phyloP scores from a whole-genome alignment of 1,140 invertebrate species.

The Drosophila subpulchrella region DNA sequence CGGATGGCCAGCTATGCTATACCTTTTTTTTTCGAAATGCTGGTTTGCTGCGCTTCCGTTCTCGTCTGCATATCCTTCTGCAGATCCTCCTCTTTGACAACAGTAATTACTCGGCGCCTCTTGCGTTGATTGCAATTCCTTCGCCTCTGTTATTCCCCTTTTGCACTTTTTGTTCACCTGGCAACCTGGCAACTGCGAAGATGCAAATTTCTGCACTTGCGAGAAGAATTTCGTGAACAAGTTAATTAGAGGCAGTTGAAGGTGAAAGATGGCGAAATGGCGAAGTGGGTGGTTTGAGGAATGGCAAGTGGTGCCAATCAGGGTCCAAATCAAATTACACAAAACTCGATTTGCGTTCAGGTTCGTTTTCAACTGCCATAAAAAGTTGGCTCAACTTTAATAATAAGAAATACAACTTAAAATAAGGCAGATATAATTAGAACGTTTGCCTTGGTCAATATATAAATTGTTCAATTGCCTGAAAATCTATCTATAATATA shows the following conservation, averaged over 20 bases:
- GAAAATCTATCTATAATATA: too few relatives aligned
- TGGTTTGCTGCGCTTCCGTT: slow-evolving; percentile 15
- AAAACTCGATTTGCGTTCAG: slow-evolving; percentile 9
- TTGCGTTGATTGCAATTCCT: slow-evolving; percentile 50
- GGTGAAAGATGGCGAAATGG: too few relatives aligned
- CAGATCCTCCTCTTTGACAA: slow-evolving; percentile 12
- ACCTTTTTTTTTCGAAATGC: neutral
- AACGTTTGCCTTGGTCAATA: too few relatives aligned
- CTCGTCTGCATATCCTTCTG: neutral
- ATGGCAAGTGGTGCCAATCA: slow-evolving; percentile 27
- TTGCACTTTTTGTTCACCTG: slow-evolving; percentile 15
- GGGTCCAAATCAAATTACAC: slow-evolving; percentile 31
- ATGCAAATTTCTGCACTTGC: slow-evolving; percentile 49
- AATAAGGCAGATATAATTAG: too few relatives aligned
- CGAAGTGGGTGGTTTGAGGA: neutral
- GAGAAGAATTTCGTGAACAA: slow-evolving; percentile 25
- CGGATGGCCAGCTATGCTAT: slow-evolving; percentile 6
- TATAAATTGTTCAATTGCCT: too few relatives aligned
- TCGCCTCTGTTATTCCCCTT: neutral
- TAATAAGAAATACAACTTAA: neutral
- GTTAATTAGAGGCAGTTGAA: slow-evolving; percentile 29
- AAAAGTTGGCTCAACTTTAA: slow-evolving; percentile 11
- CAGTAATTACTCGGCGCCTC: slow-evolving; percentile 63
- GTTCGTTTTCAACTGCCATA: slow-evolving; percentile 7
- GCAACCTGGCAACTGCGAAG: slow-evolving; percentile 7